Evolutionary conservation across 2,888 invertebrate genomes (phyloP).

Genomic region (Drosophila histrio): DNA sequence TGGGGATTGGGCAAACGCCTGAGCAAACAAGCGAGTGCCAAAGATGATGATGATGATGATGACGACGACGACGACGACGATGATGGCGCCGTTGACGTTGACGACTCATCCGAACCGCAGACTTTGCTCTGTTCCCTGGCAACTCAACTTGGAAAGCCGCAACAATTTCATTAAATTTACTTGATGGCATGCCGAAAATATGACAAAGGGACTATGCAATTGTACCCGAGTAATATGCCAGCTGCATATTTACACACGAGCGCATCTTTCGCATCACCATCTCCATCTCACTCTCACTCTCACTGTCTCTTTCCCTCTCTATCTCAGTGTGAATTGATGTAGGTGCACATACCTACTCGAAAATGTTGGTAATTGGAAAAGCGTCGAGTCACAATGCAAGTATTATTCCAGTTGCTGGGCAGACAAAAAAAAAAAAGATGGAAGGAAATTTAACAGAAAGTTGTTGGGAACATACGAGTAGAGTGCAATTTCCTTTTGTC

Average conservation of each 20-base stretch:
- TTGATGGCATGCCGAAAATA: slow-evolving; percentile 55
- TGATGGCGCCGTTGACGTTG: slow-evolving; percentile 18
- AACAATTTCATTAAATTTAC: slow-evolving; percentile 74
- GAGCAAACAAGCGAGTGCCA: slow-evolving; percentile 45
- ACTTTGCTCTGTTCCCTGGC: slow-evolving; percentile 55
- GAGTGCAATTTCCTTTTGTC: neutral
- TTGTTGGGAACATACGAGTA: neutral
- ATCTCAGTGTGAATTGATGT: neutral
- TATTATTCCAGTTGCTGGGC: slow-evolving; percentile 3
- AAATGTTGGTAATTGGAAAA: slow-evolving; percentile 36
- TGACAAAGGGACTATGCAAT: slow-evolving; percentile 61
- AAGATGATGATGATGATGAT: slow-evolving; percentile 29
- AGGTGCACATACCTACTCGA: slow-evolving; percentile 2
- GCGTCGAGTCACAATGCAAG: slow-evolving; percentile 29
- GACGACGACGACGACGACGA: slow-evolving; percentile 9
- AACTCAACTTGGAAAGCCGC: slow-evolving; percentile 61
- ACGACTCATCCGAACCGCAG: slow-evolving; percentile 43
- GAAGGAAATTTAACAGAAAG: slow-evolving; percentile 3
- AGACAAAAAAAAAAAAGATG: neutral
- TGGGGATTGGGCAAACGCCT: slow-evolving; percentile 26
- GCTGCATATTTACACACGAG: slow-evolving; percentile 41
- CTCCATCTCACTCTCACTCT: neutral
- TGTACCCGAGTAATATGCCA: slow-evolving; percentile 41
- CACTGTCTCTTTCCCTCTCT: neutral
- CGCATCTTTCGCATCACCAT: slow-evolving; percentile 8